Base-by-base conservation (phyloP, 2,888 invertebrate species). In the Malacosoma neustria region DNA sequence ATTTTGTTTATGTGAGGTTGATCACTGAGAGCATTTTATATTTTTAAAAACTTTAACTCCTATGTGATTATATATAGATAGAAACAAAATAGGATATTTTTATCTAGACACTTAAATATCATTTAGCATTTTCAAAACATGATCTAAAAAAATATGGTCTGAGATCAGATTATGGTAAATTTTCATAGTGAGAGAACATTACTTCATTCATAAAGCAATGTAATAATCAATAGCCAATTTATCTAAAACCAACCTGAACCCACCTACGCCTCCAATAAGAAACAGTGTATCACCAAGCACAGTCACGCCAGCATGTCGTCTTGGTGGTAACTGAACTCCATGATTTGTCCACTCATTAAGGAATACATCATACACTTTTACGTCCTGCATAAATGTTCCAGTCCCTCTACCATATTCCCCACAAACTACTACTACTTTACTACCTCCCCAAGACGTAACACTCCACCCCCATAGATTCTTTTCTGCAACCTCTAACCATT, bases 381-480 rank as follows among this genome's bases (percentile, higher is more conserved):
- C 67, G 48, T 73, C 73, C 36, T 48, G 72, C 63, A 69, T 66
- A 42, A 75, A 84, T 1, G 46, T 38, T 0, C 82, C 81, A 1
- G 70, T 70, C 1, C 84, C 84, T 46, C 72, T 55, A 0, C 75
- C 77, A 52, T 61, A 54, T 42, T 85, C 84, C 3, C 85, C 85
- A 33, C 82, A 63, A 2, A 74, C 75, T 13, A 79, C 51, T 0
- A 82, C 66, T 12, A 84, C 41, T 42, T 65, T 79, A 3, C 64
- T 67, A 5, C 61, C 48, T 2, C 77, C 74, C 79, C 80, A 84
- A 1, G 63, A 48, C 0, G 61, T 53, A n/a, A 77, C 46, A 51
- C 58, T 75, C 81, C 81, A 84, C 2, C 85, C 85, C 85, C 85
- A 85, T 29, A 81, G 48, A 38, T 62, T 57, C 22, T 63, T 70